These are phyloP conservation scores for Sebastes trivittatus DNA, from an alignment of 2,797 vertebrate species.

Conservation along the genomic window DNA sequence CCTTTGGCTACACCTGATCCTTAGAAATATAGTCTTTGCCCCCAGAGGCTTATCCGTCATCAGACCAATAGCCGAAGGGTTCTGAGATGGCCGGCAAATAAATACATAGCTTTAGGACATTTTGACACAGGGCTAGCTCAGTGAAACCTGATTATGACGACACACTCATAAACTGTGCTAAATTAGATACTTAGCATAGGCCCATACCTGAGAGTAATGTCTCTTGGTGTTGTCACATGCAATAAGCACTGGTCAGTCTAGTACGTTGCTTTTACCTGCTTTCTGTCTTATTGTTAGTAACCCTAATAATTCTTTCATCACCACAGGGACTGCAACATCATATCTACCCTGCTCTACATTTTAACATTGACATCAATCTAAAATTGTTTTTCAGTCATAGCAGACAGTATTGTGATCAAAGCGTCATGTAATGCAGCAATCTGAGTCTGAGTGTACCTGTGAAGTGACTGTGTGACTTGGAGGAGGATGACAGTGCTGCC, in stretches of 20 bases:
- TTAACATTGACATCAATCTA: neutral
- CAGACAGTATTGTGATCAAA: neutral
- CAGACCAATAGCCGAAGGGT: too few relatives aligned
- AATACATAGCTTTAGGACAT: too few relatives aligned
- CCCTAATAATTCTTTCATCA: neutral
- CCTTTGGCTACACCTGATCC: too few relatives aligned
- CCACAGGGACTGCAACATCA: neutral
- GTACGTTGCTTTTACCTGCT: neutral
- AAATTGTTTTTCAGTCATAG: neutral
- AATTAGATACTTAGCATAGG: neutral
- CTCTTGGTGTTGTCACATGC: neutral
- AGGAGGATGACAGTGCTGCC: neutral
- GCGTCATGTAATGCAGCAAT: neutral
- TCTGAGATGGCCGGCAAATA: rapidly evolving
- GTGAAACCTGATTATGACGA: too few relatives aligned
- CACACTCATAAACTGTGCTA: neutral
- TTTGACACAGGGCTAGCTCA: rapidly evolving
- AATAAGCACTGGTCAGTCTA: neutral
- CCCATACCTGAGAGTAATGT: neutral
- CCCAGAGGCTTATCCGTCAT: too few relatives aligned
- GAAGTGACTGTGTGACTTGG: neutral
- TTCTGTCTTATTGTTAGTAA: neutral
- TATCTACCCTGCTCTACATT: neutral
- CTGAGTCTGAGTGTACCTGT: constrained; percentile 5
- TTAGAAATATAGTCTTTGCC: too few relatives aligned